Conservation (phyloP, 2,888 invertebrate genomes). For the Panorpa germanica region DNA sequence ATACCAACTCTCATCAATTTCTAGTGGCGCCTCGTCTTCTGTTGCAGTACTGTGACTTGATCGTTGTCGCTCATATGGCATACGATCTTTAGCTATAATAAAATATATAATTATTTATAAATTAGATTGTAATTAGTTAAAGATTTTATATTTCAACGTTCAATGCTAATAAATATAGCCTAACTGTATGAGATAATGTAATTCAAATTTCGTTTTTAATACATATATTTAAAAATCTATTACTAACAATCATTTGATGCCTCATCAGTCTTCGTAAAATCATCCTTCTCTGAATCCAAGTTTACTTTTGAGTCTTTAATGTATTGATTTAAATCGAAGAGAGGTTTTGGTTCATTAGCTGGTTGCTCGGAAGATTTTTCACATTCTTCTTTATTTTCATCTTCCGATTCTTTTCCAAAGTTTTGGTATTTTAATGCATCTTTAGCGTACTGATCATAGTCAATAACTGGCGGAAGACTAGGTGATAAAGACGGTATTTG, state of each 20-base stretch:
- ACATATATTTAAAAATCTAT: conserved; percentile 4
- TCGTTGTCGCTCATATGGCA: too few relatives aligned
- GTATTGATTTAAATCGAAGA: too few relatives aligned
- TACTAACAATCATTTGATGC: conserved; percentile 16
- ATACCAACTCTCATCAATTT: conserved; percentile 51
- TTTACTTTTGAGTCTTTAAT: conserved; percentile 25
- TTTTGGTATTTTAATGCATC: conserved; percentile 30
- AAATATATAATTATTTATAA: too few relatives aligned
- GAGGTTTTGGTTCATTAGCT: too few relatives aligned
- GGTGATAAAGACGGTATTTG: conserved; percentile 19
- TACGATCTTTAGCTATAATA: too few relatives aligned
- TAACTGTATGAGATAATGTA: not conserved
- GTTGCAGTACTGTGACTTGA: conserved; percentile 27
- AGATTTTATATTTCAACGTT: too few relatives aligned
- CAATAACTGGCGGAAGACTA: conserved; percentile 29
- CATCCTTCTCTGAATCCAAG: conserved; percentile 21
- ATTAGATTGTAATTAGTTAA: too few relatives aligned
- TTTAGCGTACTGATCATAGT: conserved; percentile 33
- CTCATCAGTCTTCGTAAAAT: conserved; percentile 16
- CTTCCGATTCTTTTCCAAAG: conserved; percentile 30
- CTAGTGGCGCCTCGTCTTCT: conserved; percentile 21
- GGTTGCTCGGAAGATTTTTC: too few relatives aligned
- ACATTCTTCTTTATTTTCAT: too few relatives aligned
- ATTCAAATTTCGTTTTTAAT: conserved; percentile 1
- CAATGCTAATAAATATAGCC: too few relatives aligned